Evolutionary conservation across 2,888 invertebrate species (phyloP).

Genomic region (Pseudanteris insignis): DNA sequence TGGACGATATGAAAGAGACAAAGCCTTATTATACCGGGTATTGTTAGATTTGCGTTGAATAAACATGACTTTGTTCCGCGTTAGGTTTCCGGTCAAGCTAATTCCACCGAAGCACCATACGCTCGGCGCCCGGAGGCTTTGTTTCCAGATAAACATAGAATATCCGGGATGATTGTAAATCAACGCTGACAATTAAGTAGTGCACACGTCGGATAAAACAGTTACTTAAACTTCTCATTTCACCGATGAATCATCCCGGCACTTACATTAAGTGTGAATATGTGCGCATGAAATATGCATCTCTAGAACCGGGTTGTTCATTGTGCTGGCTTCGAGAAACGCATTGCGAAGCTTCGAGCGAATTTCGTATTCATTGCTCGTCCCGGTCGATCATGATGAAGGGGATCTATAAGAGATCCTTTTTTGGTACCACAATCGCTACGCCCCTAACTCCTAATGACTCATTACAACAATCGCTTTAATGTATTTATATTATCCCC

Average conservation of each 20-base stretch:
- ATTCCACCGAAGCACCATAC: too few species aligned
- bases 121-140: too few species aligned
- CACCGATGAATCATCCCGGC: slow-evolving; percentile 32
- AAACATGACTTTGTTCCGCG: too few species aligned
- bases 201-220: slow-evolving; percentile 7
- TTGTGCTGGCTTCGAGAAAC: slow-evolving; percentile 52
- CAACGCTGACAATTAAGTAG: slow-evolving; percentile 10
- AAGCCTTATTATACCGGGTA: too few species aligned
- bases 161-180: neutral
- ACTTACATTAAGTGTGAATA: slow-evolving; percentile 43
- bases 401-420: slow-evolving; percentile 47
- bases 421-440: slow-evolving; percentile 35
- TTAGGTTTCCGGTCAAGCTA: too few species aligned
- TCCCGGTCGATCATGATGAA: slow-evolving; percentile 53
- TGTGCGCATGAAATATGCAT: slow-evolving; percentile 55
- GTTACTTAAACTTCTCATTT: slow-evolving; percentile 26
- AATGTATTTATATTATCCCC: slow-evolving; percentile 45
- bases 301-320: slow-evolving; percentile 55
- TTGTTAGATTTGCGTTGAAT: too few species aligned
- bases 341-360: slow-evolving; percentile 46
- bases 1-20: too few species aligned
- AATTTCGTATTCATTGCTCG: slow-evolving; percentile 60
- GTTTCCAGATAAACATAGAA: too few species aligned
- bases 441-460: slow-evolving; percentile 48
- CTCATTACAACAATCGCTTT: slow-evolving; percentile 49